Evolutionary conservation across 2,113 vertebrate genomes (phyloP), one percentile per base, ranked within the genome.

Genomic region (Theristicus caerulescens): DNA sequence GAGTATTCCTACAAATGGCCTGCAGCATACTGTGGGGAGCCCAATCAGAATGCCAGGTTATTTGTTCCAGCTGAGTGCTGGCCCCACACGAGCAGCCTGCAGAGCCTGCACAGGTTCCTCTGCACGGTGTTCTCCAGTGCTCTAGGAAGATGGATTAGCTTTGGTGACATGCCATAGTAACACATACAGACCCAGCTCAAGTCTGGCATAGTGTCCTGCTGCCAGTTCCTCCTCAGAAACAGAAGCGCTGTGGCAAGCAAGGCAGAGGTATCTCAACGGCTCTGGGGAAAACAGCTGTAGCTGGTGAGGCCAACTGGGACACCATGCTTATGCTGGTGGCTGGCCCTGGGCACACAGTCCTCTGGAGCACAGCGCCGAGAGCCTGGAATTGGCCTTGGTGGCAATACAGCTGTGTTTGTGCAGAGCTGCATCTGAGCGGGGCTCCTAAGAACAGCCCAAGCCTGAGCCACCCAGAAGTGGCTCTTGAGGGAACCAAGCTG

Each of bases 281-380:
- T 58, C 62, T 32, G 13, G 21, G 52, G 44, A 86, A 76, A 64
- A 10, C 38, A 74, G 76, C 51, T 46, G 40, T 13, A 74, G 26
- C 49, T 69, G 26, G 34, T 1, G 7, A 85, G 51, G 46, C 46
- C 11, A 9, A 31, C 11, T n/a, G 73, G 58, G 59, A 73, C 32
- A 31, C 32, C 0, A 0, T 7, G 2, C 25, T 36, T 36, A 38
- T 38, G 27, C 42, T 20, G 25, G 42, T 71, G 46, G 42, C 42
- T 76, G n/a, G 29, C 29, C 22, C 58, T 42, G 38, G 52, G 38
- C 65, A 82, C 44, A 61, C 5, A 24, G 51, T 9, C 21, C 79
- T 36, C 29, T 44, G 55, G 11, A 79, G 46, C 22, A 73, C 27
- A 52, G 77, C 0, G 0, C 36, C 3, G 4, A 47, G 54, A 80